Base-by-base conservation (phyloP, 30 jellyfish, hydroid and myxozoan genomes). In the Turritopsis rubra region DNA sequence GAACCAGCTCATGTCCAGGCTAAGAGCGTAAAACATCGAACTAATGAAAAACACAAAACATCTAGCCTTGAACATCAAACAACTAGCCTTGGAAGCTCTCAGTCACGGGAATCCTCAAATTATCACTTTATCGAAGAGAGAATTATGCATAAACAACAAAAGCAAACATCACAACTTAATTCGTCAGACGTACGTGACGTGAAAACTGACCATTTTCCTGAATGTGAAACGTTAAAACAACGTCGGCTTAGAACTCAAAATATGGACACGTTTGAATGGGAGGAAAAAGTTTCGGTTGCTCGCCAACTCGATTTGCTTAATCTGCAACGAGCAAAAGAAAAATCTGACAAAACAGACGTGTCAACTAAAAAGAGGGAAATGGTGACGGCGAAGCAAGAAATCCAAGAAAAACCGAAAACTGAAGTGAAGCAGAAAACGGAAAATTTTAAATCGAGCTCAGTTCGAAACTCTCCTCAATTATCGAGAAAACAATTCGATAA, bases 291-390 rank as follows among this genome's bases (percentile, higher is more conserved):
- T 25, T 66, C 76, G 17, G 29, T 66, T 17, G 76, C 76, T 25
- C 76, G 29, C 8, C 76, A 66, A 66, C 28, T 66, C 17, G 76
- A 66, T 25, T 66, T 66, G 17, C 30, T 66, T 7, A 66, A 66
- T 66, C 76, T 66, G 29, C 76, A 66, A 18, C 28, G 29, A 66
- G 76, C 8, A 17, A 66, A 66, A 66, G 76, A 66, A 26, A 66
- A 3, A 66, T 66, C 76, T 17, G 29, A 66, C 29, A n/a, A 8
- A 21, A 26, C 28, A 4, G 76, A 18, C 76, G 76, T 18, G 60
- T 41, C 30, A 18, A 8, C 30, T 3, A 66, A 21, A 21, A 21
- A 1, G 76, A 66, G 16, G 76, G 17, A 66, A 66, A 18, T 1
- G 17, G 76, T 22, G 29, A 66, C 5, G 13, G 9, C 60, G 60